phyloP scores from a whole-genome alignment of 1,140 invertebrate species.

The Drosophila ogumai region DNA sequence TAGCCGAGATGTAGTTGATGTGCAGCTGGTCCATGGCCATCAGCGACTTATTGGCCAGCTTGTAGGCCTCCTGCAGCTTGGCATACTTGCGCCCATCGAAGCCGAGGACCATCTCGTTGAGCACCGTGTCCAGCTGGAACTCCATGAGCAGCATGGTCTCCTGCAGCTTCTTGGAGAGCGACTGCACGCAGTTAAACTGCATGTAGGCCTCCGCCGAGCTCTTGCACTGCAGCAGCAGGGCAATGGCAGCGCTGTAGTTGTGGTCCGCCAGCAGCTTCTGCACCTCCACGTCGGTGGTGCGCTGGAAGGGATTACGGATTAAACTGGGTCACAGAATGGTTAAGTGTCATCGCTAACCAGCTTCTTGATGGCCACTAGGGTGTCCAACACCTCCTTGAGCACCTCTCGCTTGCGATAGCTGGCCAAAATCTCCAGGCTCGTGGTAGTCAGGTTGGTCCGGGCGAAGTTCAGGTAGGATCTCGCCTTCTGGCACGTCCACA shows the following conservation, averaged over 20 bases:
- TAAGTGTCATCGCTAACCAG: constrained; percentile 83
- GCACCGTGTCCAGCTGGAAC: constrained; percentile 94
- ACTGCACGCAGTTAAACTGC: constrained; percentile 94
- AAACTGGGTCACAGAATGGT: not conserved
- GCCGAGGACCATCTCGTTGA: constrained; percentile 91
- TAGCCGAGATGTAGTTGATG: constrained; percentile 97
- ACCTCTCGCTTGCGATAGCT: constrained; percentile 94
- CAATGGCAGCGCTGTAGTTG: constrained; percentile 95
- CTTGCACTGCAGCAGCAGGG: constrained; percentile 94
- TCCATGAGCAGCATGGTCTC: constrained; percentile 96
- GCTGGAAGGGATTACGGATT: constrained; percentile 65
- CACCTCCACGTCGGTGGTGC: constrained; percentile 93
- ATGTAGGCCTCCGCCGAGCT: constrained; percentile 92
- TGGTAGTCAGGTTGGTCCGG: constrained; percentile 92
- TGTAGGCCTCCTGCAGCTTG: constrained; percentile 94
- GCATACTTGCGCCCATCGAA: constrained; percentile 91
- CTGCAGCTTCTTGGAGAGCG: constrained; percentile 93
- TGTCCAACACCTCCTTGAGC: constrained; percentile 91
- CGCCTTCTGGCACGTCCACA: constrained; percentile 90
- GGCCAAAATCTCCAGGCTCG: constrained; percentile 93
- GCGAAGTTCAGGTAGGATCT: constrained; percentile 90
- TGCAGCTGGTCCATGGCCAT: constrained; percentile 96
- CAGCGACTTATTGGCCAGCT: constrained; percentile 93
- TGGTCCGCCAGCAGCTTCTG: constrained; percentile 92
- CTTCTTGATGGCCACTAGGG: constrained; percentile 92